Evolutionary conservation across 2,797 vertebrate species (phyloP), one percentile per base, ranked within the genome.

Genomic region (Centropyge bicolor): DNA sequence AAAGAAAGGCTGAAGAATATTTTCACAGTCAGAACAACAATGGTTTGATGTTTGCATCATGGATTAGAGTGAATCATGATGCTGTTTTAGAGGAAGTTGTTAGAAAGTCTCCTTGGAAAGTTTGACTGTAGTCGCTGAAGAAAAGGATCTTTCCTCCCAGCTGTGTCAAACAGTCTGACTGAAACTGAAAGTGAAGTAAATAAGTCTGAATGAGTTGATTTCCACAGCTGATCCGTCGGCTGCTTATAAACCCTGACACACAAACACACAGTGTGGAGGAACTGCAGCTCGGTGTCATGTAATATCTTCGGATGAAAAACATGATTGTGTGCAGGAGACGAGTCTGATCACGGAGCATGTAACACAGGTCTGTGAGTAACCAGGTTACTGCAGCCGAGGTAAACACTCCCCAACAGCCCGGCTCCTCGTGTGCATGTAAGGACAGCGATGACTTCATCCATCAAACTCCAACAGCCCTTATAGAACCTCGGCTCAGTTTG

Each of bases 361-460:
- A 35, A 62, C 60, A 6, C 9, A 3, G 10, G 12, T 8, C 55
- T 35, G 36, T 17, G 2, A 55, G 9, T 35, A 31, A 62, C 40
- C 22, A 36, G 20, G n/a, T 54, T 46, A 59, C 48, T 62, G 36
- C 16, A 49, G 5, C 51, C 14, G 22, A 7, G 6, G 45, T 60
- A 41, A 60, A 63, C 22, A 22, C 24, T 10, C 10, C 5, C 31
- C 11, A 46, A 41, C 24, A 20, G 36, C 10, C 48, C 38, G 16
- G 5, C 49, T 62, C 35, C 27, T 36, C 7, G 6, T 64, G 35
- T 55, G 22, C 59, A 49, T 35, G 57, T 46, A 36, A 60, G 63
- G 63, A 66, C 57, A 54, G 56, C 24, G 65, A 79, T 66, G 63
- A 49, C 48, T 75, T 27, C 76, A 84, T 84, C 79, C 46, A 82